Conservation (phyloP, 2,888 invertebrate species). For the Tetranychus piercei region DNA sequence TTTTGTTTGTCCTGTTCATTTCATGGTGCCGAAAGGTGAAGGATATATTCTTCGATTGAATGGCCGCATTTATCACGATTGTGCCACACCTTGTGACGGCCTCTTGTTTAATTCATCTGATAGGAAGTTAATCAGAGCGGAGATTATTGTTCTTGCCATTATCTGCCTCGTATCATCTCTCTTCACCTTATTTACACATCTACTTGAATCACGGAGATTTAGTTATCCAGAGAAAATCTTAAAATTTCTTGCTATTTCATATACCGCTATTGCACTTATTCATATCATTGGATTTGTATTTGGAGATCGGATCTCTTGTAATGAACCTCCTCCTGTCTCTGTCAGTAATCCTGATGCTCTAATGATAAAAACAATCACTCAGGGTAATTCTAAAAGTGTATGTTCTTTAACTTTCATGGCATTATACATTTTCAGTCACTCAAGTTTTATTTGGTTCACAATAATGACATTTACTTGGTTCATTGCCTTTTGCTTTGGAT, state of each 20-base stretch:
- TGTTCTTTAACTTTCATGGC: constrained; percentile 92
- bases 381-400: constrained; percentile 42
- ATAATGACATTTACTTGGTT: constrained; percentile 90
- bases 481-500: constrained; percentile 82
- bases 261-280: constrained; percentile 76
- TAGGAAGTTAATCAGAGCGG: constrained; percentile 59
- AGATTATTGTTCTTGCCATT: constrained; percentile 85
- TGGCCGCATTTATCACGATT: constrained; percentile 34
- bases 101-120: constrained; percentile 74
- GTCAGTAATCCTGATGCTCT: constrained; percentile 42
- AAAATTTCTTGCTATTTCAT: constrained; percentile 86
- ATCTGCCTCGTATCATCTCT: constrained; percentile 74
- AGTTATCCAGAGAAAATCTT: constrained; percentile 94
- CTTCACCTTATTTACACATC: constrained; percentile 58
- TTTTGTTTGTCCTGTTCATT: constrained; percentile 69
- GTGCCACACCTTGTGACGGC: constrained; percentile 59
- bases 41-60: constrained; percentile 58
- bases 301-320: constrained; percentile 62
- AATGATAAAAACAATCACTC: constrained; percentile 60
- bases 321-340: constrained; percentile 55
- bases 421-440: constrained; percentile 87
- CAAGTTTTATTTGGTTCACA: constrained; percentile 94
- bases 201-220: constrained; percentile 84
- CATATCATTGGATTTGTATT: constrained; percentile 64
- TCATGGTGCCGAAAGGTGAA: constrained; percentile 54